Evolutionary conservation across 2,113 vertebrate genomes (phyloP).

Genomic region (Emydocephalus ijimae): DNA sequence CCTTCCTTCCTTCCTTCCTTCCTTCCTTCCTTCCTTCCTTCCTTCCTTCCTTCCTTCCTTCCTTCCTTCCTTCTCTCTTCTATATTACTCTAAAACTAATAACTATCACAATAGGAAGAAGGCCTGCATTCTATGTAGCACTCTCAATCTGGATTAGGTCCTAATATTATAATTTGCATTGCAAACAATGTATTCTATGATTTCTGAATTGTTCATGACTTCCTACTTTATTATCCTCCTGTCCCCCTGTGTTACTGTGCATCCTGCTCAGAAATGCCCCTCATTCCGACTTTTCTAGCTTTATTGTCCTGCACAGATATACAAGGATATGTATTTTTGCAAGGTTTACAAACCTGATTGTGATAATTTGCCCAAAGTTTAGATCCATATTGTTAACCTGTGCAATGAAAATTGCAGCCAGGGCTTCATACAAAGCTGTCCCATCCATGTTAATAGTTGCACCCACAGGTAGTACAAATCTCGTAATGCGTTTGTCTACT

Average conservation of each 20-base stretch:
- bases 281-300: neutral
- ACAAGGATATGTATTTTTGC: neutral
- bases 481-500: slow-evolving; percentile 90
- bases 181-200: neutral
- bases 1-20: too few species aligned
- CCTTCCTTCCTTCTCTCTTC: too few species aligned
- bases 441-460: slow-evolving; percentile 70
- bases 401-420: slow-evolving; percentile 96
- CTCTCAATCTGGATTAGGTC: neutral
- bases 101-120: neutral
- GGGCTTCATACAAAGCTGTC: slow-evolving; percentile 91
- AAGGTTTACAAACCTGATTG: slow-evolving; percentile 82
- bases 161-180: neutral
- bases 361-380: slow-evolving; percentile 95
- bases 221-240: neutral
- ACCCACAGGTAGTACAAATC: slow-evolving; percentile 92
- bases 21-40: too few species aligned
- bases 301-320: neutral
- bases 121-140: neutral
- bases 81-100: neutral
- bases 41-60: too few species aligned
- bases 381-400: slow-evolving; percentile 92
- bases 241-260: neutral
- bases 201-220: neutral
- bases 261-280: neutral